Conservation (phyloP, 92 coral and sea anemone species). For the Desmophyllum pertusum region DNA sequence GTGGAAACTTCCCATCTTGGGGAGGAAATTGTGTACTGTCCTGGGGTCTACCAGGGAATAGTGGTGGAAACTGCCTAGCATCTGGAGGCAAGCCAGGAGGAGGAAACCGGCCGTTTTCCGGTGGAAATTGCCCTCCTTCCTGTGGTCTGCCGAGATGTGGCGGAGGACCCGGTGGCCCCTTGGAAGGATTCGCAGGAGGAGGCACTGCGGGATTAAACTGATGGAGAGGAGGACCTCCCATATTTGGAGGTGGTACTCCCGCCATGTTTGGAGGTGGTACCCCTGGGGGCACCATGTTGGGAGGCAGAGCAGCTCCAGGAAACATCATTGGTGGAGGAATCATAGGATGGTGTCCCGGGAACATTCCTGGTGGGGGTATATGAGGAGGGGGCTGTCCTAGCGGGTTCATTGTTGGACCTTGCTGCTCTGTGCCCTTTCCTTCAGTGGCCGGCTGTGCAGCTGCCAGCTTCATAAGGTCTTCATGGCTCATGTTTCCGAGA, state of each 20-base stretch:
- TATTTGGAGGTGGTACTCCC: slow-evolving; percentile 63
- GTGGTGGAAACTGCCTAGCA: slow-evolving; percentile 52
- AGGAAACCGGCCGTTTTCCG: slow-evolving; percentile 47
- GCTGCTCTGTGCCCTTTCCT: slow-evolving; percentile 59
- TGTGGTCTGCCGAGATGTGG: slow-evolving; percentile 51
- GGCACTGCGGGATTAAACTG: slow-evolving; percentile 37
- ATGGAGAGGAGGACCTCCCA: slow-evolving; percentile 69
- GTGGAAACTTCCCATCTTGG: slow-evolving; percentile 42
- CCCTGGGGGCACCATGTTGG: slow-evolving; percentile 68
- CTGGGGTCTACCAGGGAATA: slow-evolving; percentile 37
- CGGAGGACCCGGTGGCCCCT: slow-evolving; percentile 32
- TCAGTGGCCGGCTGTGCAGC: slow-evolving; percentile 67
- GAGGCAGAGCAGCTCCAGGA: slow-evolving; percentile 73
- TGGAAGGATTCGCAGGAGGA: slow-evolving; percentile 13
- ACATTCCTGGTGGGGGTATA: slow-evolving; percentile 81
- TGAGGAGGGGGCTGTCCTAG: slow-evolving; percentile 72
- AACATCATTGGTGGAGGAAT: slow-evolving; percentile 84
- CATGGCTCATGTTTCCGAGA: slow-evolving; percentile 69
- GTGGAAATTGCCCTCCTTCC: slow-evolving; percentile 54
- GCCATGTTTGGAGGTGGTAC: slow-evolving; percentile 54
- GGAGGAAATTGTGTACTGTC: slow-evolving; percentile 41
- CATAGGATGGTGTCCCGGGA: slow-evolving; percentile 70
- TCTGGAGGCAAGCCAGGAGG: slow-evolving; percentile 33
- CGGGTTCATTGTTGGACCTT: slow-evolving; percentile 42
- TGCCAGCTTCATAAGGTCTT: slow-evolving; percentile 72